Conservation (phyloP, 2,113 vertebrate genomes). For the Bos javanicus region DNA sequence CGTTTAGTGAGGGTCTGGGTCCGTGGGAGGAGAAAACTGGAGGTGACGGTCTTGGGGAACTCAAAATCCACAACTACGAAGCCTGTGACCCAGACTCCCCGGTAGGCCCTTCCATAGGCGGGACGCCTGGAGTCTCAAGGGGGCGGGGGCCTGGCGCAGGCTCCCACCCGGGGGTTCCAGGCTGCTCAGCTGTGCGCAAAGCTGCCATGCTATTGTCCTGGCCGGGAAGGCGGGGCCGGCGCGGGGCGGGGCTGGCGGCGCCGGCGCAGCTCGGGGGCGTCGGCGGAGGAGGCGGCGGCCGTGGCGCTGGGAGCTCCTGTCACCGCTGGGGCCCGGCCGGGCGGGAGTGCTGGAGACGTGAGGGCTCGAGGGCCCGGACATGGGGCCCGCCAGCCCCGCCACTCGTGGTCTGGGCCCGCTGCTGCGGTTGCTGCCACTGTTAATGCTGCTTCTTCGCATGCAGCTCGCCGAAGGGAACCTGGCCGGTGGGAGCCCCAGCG, state of each 20-base stretch:
- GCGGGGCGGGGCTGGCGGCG: conserved; percentile 82
- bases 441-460: conserved; percentile 67
- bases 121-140: neutral
- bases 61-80: neutral
- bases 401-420: conserved; percentile 28
- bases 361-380: conserved; percentile 63
- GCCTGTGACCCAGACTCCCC: neutral
- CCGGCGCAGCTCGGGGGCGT: conserved; percentile 82
- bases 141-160: conserved; percentile 42
- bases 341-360: conserved; percentile 51
- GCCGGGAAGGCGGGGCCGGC: conserved; percentile 81
- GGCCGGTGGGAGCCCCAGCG: conserved; percentile 54
- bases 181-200: conserved; percentile 65
- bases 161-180: conserved; percentile 78
- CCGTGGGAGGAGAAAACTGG: conserved; percentile 68
- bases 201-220: conserved; percentile 81
- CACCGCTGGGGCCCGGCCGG: conserved; percentile 62
- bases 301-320: conserved; percentile 68
- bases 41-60: neutral
- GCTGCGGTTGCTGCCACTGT: conserved; percentile 43
- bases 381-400: conserved; percentile 64
- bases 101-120: neutral
- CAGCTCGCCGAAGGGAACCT: conserved; percentile 60
- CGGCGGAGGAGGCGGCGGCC: conserved; percentile 34
- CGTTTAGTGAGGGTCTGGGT: conserved; percentile 69